Conservation (phyloP, 2,113 vertebrate species). For the Sylvietta virens region DNA sequence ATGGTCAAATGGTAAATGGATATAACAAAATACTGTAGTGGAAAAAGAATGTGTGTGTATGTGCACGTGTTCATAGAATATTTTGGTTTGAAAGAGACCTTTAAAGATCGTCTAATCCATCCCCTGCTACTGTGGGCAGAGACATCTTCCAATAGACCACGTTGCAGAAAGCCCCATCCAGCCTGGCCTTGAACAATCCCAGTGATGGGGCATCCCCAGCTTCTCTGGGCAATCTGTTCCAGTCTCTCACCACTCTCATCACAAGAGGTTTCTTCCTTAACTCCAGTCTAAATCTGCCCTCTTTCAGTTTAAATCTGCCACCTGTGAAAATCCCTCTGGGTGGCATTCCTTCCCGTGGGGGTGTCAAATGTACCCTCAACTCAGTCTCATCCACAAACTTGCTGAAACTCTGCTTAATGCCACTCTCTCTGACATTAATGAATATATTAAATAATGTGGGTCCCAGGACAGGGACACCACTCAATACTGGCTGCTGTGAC, state of each 20-base stretch:
- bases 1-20: background rate
- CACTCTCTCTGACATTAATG: background rate
- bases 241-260: background rate
- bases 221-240: background rate
- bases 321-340: background rate
- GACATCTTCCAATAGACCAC: background rate
- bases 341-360: background rate
- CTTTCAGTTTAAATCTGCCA: background rate
- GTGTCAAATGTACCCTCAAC: background rate
- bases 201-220: rapidly evolving
- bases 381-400: background rate
- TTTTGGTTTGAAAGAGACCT: background rate
- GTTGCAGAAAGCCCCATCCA: background rate
- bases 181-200: background rate
- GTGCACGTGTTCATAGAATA: background rate
- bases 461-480: background rate
- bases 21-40: background rate
- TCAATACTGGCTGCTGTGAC: background rate
- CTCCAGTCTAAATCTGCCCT: background rate
- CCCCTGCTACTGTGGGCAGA: background rate
- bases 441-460: background rate
- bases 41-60: background rate
- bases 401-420: background rate
- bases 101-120: background rate
- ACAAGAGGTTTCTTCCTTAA: background rate